Percentiles rank a stretch among this genome's conserved stretches.
phyloP scores from a whole-genome alignment of 2,888 invertebrate species.

The Eucriotettix oculatus region DNA sequence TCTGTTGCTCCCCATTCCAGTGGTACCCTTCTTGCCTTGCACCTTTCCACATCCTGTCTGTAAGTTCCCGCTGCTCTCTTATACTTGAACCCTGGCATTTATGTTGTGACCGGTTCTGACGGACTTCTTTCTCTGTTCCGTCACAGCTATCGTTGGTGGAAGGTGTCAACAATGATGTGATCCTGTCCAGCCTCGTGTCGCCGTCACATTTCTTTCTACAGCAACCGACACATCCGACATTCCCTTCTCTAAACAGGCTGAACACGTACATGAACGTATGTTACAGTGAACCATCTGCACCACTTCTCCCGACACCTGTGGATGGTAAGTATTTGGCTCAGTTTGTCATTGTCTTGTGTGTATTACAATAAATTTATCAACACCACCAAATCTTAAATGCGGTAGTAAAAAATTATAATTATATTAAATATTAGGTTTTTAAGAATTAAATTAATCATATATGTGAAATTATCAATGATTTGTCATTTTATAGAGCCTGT shows the following conservation, averaged over 20 bases:
- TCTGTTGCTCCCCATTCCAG: neutral
- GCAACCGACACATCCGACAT: constrained; percentile 88
- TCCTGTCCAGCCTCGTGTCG: constrained; percentile 69
- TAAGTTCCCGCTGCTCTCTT: neutral
- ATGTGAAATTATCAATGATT: too few species aligned
- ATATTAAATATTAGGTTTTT: too few species aligned
- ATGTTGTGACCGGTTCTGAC: too few species aligned
- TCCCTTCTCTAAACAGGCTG: constrained; percentile 63
- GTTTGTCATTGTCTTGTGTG: too few species aligned
- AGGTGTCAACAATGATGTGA: constrained; percentile 84
- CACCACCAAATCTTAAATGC: too few species aligned
- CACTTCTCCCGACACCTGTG: constrained; percentile 62
- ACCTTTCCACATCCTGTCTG: neutral
- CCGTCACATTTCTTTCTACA: constrained; percentile 88
- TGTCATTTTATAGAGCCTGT: too few species aligned
- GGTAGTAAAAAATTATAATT: too few species aligned
- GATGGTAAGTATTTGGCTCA: constrained; percentile 39
- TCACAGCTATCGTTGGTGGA: constrained; percentile 70
- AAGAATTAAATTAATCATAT: too few species aligned
- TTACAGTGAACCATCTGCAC: constrained; percentile 63
- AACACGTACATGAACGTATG: constrained; percentile 67
- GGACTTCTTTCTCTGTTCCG: constrained; percentile 3
- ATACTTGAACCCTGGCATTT: neutral
- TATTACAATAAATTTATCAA: too few species aligned
- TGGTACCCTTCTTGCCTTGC: neutral